Base-by-base conservation (phyloP, 2,113 vertebrate genomes). In the Callorhinus ursinus region DNA sequence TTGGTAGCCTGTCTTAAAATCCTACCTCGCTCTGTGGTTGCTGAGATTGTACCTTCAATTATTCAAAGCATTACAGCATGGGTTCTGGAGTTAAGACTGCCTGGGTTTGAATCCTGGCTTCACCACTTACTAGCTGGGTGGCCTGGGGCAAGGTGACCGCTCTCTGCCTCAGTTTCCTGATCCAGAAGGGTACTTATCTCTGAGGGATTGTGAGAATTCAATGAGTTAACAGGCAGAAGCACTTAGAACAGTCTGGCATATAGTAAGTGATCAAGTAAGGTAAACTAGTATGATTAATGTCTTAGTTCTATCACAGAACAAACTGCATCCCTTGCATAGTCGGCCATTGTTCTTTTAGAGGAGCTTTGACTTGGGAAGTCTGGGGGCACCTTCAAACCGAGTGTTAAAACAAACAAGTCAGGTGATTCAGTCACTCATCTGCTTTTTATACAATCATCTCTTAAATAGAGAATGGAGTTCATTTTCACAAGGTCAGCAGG, bases 1-100 rank as follows among this genome's bases (percentile, higher is more conserved):
- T 90, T 85, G 19, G 14, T 42, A 81, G 92, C 76, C 18, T 77
- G 65, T 51, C 42, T 69, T 79, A 46, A 97, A 93, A 96, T 49
- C 67, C 46, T 12, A 88, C 51, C 24, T 59, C 71, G n/a, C 71
- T 81, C 46, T 71, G 36, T 79, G 36, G 57, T 77, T 94, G 67
- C 26, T 76, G 33, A 76, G n/a, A 74, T n/a, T 55, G 51, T 92
- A 26, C 79, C 46, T 85, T 88, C 88, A 88, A 5, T 92, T 55
- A 72, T 28, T 61, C 26, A 26, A 51, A 42, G 42, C 31, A 55
- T 36, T 49, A 33, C 36, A 22, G 33, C 33, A 22, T 8, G 26
- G 16, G 26, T 67, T 82, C 13, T 88, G 76, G 51, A 63, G 59
- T 86, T 26, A 79, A 79, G 28, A n/a, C 28, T 65, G 71, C 24